Percentiles rank a stretch among this genome's conserved stretches.
Evolutionary conservation across 2,113 vertebrate species (phyloP).

Genomic region (Porphyrio hochstetteri): DNA sequence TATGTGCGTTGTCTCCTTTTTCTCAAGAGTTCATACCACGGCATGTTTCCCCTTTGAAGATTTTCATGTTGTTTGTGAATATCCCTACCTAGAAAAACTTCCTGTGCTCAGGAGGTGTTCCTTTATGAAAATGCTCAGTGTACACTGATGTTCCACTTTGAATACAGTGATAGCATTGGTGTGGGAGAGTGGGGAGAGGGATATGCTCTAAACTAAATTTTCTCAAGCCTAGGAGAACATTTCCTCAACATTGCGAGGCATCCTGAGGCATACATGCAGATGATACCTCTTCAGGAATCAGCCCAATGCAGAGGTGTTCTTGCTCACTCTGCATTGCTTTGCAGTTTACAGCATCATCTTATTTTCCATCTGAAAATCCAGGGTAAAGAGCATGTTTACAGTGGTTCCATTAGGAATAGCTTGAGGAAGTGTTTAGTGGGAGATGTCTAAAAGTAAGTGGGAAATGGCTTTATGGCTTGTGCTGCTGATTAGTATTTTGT

Average conservation of each 20-base stretch:
- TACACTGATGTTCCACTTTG: neutral
- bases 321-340: neutral
- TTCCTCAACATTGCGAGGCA: neutral
- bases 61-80: constrained; percentile 30
- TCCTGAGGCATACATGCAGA: neutral
- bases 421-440: neutral
- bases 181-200: no score
- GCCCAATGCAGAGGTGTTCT: neutral
- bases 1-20: neutral
- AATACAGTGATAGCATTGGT: neutral
- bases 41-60: constrained; percentile 57
- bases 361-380: constrained; percentile 20
- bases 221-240: constrained; percentile 27
- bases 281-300: neutral
- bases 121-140: constrained; percentile 16
- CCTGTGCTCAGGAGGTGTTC: neutral
- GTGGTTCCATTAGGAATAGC: neutral
- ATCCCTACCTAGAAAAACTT: neutral
- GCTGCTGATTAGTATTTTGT: neutral
- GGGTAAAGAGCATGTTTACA: neutral
- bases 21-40: neutral
- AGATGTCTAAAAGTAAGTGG: neutral
- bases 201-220: neutral
- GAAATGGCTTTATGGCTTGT: neutral
- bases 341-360: neutral